A percentile compares a stretch with the other conserved stretches of the same genome.
Conservation (phyloP, 2,797 vertebrate species). For the Rhynchonycteris naso region DNA sequence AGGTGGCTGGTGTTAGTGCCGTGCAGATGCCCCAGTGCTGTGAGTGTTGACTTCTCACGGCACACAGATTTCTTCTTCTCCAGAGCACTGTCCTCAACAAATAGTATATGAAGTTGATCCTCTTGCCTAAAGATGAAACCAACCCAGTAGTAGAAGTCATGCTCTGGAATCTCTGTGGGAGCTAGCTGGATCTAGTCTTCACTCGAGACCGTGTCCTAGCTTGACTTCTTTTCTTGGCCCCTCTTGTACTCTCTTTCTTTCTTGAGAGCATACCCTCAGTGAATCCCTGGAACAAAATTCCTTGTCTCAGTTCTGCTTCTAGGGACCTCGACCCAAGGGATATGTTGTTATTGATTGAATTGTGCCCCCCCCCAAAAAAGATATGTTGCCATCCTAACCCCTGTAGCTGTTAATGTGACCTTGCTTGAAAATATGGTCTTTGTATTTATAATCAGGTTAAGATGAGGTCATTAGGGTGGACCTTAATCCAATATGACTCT, state of each 20-base stretch:
- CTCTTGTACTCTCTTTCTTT: not conserved
- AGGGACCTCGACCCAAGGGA: not conserved
- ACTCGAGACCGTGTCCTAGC: not conserved
- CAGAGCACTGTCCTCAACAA: not conserved
- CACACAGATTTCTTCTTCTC: not conserved
- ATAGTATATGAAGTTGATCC: not conserved
- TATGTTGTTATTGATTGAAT: not conserved
- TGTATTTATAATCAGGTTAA: not conserved
- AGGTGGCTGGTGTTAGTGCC: not conserved
- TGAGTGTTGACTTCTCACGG: not conserved
- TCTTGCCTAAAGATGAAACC: not conserved
- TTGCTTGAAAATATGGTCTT: not conserved
- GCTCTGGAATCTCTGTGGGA: not conserved
- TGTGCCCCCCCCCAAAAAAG: not conserved
- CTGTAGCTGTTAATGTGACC: not conserved
- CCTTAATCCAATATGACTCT: not conserved
- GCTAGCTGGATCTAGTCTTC: not conserved
- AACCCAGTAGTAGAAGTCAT: not conserved
- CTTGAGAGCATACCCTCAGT: not conserved
- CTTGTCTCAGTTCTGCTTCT: not conserved
- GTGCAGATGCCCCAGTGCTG: not conserved
- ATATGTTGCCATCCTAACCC: not conserved
- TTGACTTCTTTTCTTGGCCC: not conserved
- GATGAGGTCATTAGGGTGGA: not conserved
- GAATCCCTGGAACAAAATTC: not conserved